Percentiles rank a stretch among this genome's conserved stretches.
Evolutionary conservation across 2,797 vertebrate species (phyloP).

Genomic region (Anas flavirostris): DNA sequence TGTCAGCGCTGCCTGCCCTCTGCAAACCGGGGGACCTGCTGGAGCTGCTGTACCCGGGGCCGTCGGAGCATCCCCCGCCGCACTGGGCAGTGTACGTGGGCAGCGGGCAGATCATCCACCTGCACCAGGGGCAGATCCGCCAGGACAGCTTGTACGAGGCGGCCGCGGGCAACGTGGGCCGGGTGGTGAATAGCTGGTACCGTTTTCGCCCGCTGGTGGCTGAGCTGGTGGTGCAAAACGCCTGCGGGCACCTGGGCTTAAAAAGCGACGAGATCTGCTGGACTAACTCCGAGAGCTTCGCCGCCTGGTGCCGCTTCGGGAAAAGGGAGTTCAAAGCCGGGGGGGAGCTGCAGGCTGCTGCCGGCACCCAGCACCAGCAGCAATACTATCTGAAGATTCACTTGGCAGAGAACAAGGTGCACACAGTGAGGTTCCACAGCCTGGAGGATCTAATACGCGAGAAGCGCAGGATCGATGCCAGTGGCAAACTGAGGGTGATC

Average conservation of each 20-base stretch:
- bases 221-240: conserved; percentile 98
- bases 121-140: conserved; percentile 96
- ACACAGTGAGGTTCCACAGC: conserved; percentile 94
- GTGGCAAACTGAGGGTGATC: conserved; percentile 88
- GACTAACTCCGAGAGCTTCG: conserved; percentile 99
- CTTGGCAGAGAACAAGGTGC: conserved; percentile 89
- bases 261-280: conserved; percentile 95
- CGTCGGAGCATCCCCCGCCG: conserved; percentile 81
- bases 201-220: conserved; percentile 94
- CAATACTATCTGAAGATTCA: conserved; percentile 95
- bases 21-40: conserved; percentile 97
- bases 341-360: conserved; percentile 90
- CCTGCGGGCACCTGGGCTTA: conserved; percentile 93
- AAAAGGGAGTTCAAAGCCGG: conserved; percentile 98
- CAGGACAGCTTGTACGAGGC: conserved; percentile 94
- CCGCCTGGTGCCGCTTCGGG: conserved; percentile 99
- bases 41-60: conserved; percentile 89
- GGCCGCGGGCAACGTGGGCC: conserved; percentile 89
- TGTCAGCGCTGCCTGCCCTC: conserved; percentile 90
- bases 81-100: conserved; percentile 97
- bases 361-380: conserved; percentile 79
- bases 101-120: conserved; percentile 92
- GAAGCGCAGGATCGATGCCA: conserved; percentile 94
- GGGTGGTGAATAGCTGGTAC: conserved; percentile 97
- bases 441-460: conserved; percentile 98